Base-by-base conservation (phyloP, 2,888 invertebrate species). In the Chalcis sispes region DNA sequence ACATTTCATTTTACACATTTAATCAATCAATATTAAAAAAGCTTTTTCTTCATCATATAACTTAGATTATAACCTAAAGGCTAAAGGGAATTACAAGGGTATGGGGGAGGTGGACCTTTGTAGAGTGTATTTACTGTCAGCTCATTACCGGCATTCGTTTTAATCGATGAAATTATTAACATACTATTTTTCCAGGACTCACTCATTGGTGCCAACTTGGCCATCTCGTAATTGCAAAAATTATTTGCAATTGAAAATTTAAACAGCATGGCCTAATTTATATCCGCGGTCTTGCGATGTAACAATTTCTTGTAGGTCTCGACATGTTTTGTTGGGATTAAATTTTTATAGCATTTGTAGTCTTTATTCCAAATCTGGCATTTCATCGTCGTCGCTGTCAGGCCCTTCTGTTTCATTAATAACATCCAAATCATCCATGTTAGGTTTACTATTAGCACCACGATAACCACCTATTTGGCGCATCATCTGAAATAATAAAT, bases 391-490 rank as follows among this genome's bases (percentile, higher is more conserved):
- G 86, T 96, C 88, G 70, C 87, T 87, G 73, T 87, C 87, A 15
- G 80, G 75, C 50, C 58, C 82, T 5, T 84, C 95, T 1, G 93
- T 95, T 86, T 95, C 95, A 62, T 91, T 92, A 67, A 90, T 91
- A 62, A 89, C 92, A 81, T 93, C 93, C 83, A 95, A 89, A 86
- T 95, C 95, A 85, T 95, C 94, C 82, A 95, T 94, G 80, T 91
- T 92, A 71, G 94, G 94, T 89, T 94, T 94, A 40, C 90, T 91
- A 79, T 90, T 90, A 77, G 90, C 91, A 42, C 42, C 54, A 59
- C 92, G 85, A 75, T 93, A 93, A 72, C 93, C 93, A 93, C 95
- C 94, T 93, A 95, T 94, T 80, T 93, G 91, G 81, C 92, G 90
- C 90, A 95, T 92, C 93, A 95, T 93, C 90, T 91, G 81, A 15